Evolutionary conservation across 2,113 vertebrate species (phyloP), one percentile per base, ranked within the genome.

Genomic region (Probosciger aterrimus): DNA sequence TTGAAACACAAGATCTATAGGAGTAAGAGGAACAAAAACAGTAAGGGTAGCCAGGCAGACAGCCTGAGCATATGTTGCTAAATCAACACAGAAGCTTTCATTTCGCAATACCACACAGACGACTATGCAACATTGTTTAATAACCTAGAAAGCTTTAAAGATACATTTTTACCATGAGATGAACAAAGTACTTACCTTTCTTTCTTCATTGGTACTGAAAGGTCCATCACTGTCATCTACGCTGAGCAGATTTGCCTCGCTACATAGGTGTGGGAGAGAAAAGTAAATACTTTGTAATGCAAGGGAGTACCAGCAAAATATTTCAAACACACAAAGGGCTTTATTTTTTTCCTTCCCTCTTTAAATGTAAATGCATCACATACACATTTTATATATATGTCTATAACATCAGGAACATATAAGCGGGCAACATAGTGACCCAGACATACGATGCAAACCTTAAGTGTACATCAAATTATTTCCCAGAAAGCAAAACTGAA

Each of bases 171-270:
- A 59, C 6, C 27, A 62, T 1, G 1, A 75, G 37, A 85, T 22
- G n/a, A 50, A 88, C 17, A 28, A 17, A 65, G n/a, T 59, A 96
- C 96, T 98, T 98, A 98, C 99, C 98, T 99, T 99, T 94, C 97
- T 98, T 93, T 98, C 99, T 96, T 98, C 98, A 43, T 13, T 88
- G 52, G 97, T 93, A 93, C 96, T 97, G 98, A 95, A 89, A 91
- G 96, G 97, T 92, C 93, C 98, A 95, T 98, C 97, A 81, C 90
- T 97, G 90, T 99, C 98, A 95, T 98, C 98, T 98, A 98, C 50
- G 95, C 92, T 98, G 97, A 99, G 97, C 93, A 98, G 97, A 82
- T 98, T 97, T 93, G 96, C 93, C 84, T 98, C 96, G 59, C 99
- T 99, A 97, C 44, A 96, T 4, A 93, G 28, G 80, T 76, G 82